Percentiles rank a stretch among this genome's conserved stretches.
Evolutionary conservation across 1,140 invertebrate genomes (phyloP).

Genomic region (Wasmannia auropunctata): DNA sequence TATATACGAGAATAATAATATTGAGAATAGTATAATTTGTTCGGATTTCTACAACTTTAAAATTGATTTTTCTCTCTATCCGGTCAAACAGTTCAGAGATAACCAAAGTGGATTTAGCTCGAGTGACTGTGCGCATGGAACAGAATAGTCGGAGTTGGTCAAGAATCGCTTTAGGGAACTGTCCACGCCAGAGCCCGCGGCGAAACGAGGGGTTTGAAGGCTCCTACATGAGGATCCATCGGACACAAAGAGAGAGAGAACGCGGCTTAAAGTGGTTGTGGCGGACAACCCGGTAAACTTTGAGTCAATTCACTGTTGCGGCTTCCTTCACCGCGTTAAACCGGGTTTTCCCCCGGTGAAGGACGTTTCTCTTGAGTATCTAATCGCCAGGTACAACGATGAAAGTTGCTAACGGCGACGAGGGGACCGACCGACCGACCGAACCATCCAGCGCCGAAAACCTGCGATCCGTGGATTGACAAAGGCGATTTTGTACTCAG

Average conservation of each 20-base stretch:
- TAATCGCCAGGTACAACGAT: conserved; percentile 54
- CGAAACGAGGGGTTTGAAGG: conserved; percentile 52
- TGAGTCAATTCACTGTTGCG: conserved; percentile 56
- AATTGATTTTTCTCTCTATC: not conserved
- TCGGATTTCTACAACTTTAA: not conserved
- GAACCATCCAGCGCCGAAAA: conserved; percentile 21
- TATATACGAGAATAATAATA: not conserved
- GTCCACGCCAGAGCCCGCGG: conserved; percentile 53
- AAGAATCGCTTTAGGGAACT: conserved; percentile 62
- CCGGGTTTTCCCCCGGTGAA: conserved; percentile 8
- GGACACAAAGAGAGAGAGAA: conserved; percentile 49
- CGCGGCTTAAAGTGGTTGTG: conserved; percentile 61
- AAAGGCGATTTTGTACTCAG: conserved; percentile 34
- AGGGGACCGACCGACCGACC: conserved; percentile 1
- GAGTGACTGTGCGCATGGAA: conserved; percentile 23
- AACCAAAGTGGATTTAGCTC: conserved; percentile 40
- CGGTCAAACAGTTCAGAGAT: conserved; percentile 10
- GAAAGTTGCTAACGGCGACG: conserved; percentile 44
- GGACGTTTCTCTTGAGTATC: conserved; percentile 51
- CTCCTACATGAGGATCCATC: conserved; percentile 53
- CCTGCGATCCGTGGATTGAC: conserved; percentile 38
- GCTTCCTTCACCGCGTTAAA: conserved; percentile 49
- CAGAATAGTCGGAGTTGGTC: conserved; percentile 56
- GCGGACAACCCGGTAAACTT: conserved; percentile 59
- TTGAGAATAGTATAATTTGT: not conserved